A percentile compares a stretch with the other conserved stretches of the same genome.
Evolutionary conservation across 2,888 invertebrate genomes (phyloP).

Genomic region (Hirtodrosophila cameraria): DNA sequence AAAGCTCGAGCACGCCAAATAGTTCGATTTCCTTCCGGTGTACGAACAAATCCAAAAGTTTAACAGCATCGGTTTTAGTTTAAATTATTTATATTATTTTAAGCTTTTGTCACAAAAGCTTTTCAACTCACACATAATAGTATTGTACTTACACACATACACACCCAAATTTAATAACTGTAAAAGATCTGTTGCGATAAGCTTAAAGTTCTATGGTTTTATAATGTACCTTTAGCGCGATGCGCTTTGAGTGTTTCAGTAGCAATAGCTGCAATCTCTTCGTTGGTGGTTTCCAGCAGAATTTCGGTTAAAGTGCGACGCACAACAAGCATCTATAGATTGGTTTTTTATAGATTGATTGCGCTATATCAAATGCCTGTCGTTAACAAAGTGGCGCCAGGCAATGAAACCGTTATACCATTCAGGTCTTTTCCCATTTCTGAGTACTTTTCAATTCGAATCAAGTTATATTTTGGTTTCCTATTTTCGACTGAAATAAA

Average conservation of each 20-base stretch:
- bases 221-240: slow-evolving; percentile 90
- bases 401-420: slow-evolving; percentile 54
- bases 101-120: neutral
- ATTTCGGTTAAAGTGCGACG: slow-evolving; percentile 96
- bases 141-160: slow-evolving; percentile 50
- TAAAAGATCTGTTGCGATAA: slow-evolving; percentile 45
- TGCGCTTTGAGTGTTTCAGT: slow-evolving; percentile 93
- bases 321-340: slow-evolving; percentile 92
- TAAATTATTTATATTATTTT: slow-evolving; percentile 4
- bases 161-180: slow-evolving; percentile 40
- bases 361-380: slow-evolving; percentile 26
- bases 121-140: slow-evolving; percentile 11
- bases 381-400: slow-evolving; percentile 46
- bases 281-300: slow-evolving; percentile 96
- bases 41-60: slow-evolving; percentile 24
- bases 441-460: too few species aligned
- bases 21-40: slow-evolving; percentile 14
- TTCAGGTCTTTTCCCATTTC: neutral
- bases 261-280: slow-evolving; percentile 93
- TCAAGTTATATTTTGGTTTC: too few species aligned
- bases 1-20: slow-evolving; percentile 6
- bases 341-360: slow-evolving; percentile 59
- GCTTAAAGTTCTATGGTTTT: slow-evolving; percentile 44
- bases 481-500: too few species aligned
- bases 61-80: slow-evolving; percentile 3